Conservation (phyloP, 2,888 invertebrate species). For the Schizotus pectinicornis region DNA sequence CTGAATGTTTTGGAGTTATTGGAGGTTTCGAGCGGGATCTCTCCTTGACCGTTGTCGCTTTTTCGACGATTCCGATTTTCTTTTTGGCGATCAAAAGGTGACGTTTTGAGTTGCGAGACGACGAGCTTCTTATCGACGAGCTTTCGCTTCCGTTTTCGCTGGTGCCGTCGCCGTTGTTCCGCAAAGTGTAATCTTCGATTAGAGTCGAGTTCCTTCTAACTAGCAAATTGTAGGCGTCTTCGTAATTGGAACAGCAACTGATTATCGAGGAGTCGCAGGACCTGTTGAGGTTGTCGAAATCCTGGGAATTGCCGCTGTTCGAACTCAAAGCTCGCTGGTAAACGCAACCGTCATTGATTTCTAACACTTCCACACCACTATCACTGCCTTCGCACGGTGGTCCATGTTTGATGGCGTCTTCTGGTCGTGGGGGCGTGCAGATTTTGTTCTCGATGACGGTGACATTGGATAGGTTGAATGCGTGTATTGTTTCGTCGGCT, state of each 20-base stretch:
- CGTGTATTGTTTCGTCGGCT: constrained; percentile 48
- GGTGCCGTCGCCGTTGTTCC: constrained; percentile 62
- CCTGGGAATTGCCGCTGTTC: constrained; percentile 69
- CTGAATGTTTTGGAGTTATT: constrained; percentile 31
- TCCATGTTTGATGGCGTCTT: constrained; percentile 5
- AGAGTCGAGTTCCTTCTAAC: constrained; percentile 56
- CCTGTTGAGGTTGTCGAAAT: constrained; percentile 63
- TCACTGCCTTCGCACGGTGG: constrained; percentile 73
- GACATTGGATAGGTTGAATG: constrained; percentile 45
- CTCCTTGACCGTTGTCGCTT: constrained; percentile 15
- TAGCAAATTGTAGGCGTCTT: constrained; percentile 63
- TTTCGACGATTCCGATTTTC: constrained; percentile 59
- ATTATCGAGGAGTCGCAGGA: constrained; percentile 81
- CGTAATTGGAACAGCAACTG: constrained; percentile 78
- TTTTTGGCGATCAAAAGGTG: constrained; percentile 60
- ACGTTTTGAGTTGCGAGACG: constrained; percentile 58
- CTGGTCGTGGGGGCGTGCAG: neutral
- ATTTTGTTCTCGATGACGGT: constrained; percentile 49
- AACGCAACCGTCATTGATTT: constrained; percentile 56
- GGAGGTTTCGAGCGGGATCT: constrained; percentile 33
- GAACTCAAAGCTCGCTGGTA: constrained; percentile 63
- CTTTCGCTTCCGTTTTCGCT: constrained; percentile 81
- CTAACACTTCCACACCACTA: constrained; percentile 77
- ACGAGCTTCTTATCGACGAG: constrained; percentile 66
- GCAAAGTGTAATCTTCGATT: constrained; percentile 53